These are phyloP conservation scores for Ochropleura plecta DNA, from an alignment of 2,888 invertebrate species.

Conservation along the genomic window DNA sequence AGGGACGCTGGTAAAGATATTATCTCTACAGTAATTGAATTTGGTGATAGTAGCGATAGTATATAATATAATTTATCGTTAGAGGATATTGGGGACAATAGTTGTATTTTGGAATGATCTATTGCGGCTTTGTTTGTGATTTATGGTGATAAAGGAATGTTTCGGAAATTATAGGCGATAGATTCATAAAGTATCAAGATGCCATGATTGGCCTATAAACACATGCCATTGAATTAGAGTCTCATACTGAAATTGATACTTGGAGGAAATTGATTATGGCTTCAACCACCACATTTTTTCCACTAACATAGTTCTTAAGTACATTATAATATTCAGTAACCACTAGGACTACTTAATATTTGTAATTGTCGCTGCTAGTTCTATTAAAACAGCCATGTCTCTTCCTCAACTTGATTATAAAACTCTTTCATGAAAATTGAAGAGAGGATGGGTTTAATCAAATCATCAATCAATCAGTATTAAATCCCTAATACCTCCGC, in stretches of 20 bases:
- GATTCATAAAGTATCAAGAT: slow-evolving; percentile 34
- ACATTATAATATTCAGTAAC: no score
- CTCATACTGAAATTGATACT: neutral
- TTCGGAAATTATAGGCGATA: slow-evolving; percentile 20
- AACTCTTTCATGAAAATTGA: neutral
- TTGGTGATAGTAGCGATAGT: slow-evolving; percentile 42
- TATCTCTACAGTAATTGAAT: slow-evolving; percentile 54
- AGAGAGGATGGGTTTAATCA: neutral
- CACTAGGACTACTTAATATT: neutral
- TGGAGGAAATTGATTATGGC: no score
- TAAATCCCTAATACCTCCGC: neutral
- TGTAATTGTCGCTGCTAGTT: neutral
- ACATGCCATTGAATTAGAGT: neutral
- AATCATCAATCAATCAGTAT: slow-evolving; percentile 30
- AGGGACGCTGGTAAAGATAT: slow-evolving; percentile 43
- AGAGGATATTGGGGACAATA: slow-evolving; percentile 48
- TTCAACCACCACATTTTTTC: no score
- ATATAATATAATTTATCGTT: slow-evolving; percentile 52
- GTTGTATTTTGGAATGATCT: slow-evolving; percentile 24
- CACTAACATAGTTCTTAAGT: no score
- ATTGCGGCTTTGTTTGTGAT: slow-evolving; percentile 23
- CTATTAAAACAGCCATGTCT: neutral
- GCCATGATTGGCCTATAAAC: neutral
- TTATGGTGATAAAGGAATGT: slow-evolving; percentile 3
- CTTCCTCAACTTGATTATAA: neutral